Evolutionary conservation across 2,888 invertebrate genomes (phyloP), one percentile per base, ranked within the genome.

Genomic region (Podotricha telesiphe): DNA sequence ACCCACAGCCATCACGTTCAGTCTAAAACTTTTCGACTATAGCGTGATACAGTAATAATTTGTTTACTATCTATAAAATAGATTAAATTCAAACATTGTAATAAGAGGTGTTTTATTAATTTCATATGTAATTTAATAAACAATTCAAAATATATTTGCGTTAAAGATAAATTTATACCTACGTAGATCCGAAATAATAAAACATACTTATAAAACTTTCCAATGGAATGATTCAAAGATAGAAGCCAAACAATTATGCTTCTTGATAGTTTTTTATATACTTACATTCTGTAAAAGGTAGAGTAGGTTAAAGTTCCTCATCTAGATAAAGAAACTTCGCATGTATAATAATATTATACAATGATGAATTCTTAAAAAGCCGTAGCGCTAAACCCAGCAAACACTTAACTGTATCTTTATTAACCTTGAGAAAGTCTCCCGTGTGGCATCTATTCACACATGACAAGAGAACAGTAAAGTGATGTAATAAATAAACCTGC

Each of bases 321-420:
- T 55, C 34, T 37, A 62, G 19, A 47, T 28, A 47, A 47, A 19
- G 4, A 19, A 4, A 19, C 17, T 15, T 48, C 34, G 34, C n/a
- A 11, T 48, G 17, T 48, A 34, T 13, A 19, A 28, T 28, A 28
- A 13, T 48, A 48, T 28, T 47, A 62, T n/a, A 34, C 17, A 62
- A 62, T 62, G 47, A 34, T 62, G 34, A 62, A 62, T 37, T 48
- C 47, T 59, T 45, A 59, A 59, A 65, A 19, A 55, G 22, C 51
- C 42, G 22, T 37, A n/a, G 76, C 74, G 75, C 75, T 79, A 78
- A 80, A 79, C 79, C 77, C 76, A 20, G 76, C 78, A 80, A 81
- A 79, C 80, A 80, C 74, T 68, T 86, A 85, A 85, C 83, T 83
- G 84, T 85, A 80, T 72, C 77, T 77, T 76, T 73, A 76, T 73